Percentiles rank a stretch among this genome's conserved stretches.
These are phyloP conservation scores for Hylyphantes graminicola DNA, from an alignment of 1,140 invertebrate genomes.

Conservation along the genomic window DNA sequence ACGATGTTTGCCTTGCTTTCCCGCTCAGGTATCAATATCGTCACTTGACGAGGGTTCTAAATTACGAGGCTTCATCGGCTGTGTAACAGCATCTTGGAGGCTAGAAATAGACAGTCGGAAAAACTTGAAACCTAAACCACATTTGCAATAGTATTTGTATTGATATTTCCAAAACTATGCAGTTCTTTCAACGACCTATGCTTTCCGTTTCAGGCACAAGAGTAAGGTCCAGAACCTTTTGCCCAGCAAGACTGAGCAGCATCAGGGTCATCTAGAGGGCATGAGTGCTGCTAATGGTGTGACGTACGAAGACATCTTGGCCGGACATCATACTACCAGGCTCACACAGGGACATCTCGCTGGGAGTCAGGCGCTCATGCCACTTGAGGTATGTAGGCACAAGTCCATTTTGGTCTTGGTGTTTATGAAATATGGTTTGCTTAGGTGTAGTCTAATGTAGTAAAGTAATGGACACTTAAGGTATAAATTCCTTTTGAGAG, in stretches of 20 bases:
- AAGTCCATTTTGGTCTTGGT: background rate
- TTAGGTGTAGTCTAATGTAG: too few relatives aligned
- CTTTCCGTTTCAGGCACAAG: constrained; percentile 60
- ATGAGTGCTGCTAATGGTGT: constrained; percentile 55
- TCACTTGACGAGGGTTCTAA: too few relatives aligned
- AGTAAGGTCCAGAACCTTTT: constrained; percentile 62
- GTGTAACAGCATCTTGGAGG: too few relatives aligned
- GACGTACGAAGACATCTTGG: constrained; percentile 61
- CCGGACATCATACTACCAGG: constrained; percentile 58
- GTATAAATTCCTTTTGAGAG: too few relatives aligned
- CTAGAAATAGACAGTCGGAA: too few relatives aligned
- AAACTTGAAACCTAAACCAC: too few relatives aligned
- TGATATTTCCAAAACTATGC: too few relatives aligned
- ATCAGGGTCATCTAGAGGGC: constrained; percentile 40
- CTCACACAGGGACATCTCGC: constrained; percentile 33
- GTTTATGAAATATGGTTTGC: background rate
- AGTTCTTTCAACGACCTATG: background rate
- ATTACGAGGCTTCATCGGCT: too few relatives aligned
- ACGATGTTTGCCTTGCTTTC: too few relatives aligned
- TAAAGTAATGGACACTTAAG: too few relatives aligned
- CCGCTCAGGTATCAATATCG: too few relatives aligned
- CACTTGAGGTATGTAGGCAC: constrained; percentile 57
- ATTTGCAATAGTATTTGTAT: too few relatives aligned
- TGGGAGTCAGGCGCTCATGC: constrained; percentile 55
- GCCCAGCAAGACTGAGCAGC: constrained; percentile 61